Percentiles rank a stretch among this genome's conserved stretches.
Conservation (phyloP, 2,888 invertebrate genomes). For the Cheilosia grossa region DNA sequence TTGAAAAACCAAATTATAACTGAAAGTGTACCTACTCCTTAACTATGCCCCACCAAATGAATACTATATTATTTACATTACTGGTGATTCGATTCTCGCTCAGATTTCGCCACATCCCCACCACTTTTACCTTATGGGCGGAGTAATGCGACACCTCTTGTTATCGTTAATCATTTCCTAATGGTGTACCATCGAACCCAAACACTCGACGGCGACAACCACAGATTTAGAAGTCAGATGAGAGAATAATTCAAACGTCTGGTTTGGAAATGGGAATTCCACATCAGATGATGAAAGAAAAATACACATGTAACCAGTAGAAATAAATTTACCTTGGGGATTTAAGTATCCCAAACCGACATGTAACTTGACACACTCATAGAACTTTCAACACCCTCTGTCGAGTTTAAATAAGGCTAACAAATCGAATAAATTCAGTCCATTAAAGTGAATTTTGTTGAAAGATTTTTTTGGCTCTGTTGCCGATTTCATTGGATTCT, state of each 20-base stretch:
- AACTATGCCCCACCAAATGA: too few species aligned
- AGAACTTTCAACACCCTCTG: background rate
- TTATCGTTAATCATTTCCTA: background rate
- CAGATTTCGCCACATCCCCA: background rate
- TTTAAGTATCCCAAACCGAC: background rate
- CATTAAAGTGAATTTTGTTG: constrained; percentile 27
- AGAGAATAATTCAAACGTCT: background rate
- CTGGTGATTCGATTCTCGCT: background rate
- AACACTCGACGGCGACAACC: background rate
- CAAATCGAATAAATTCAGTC: constrained; percentile 31
- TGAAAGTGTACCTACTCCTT: too few species aligned
- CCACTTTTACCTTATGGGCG: background rate
- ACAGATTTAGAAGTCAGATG: background rate
- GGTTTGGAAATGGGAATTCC: background rate
- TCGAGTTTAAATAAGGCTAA: constrained; percentile 15
- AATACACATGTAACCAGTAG: background rate
- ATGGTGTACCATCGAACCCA: background rate
- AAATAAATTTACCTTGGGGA: background rate
- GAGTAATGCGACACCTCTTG: background rate
- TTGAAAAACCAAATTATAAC: too few species aligned
- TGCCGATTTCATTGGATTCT: background rate
- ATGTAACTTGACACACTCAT: constrained; percentile 17
- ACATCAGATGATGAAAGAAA: background rate
- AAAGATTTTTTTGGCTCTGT: constrained; percentile 18
- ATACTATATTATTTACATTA: too few species aligned